A percentile compares a stretch with the other conserved stretches of the same genome.
These are phyloP conservation scores for Porites cylindrica DNA, from an alignment of 92 coral and sea anemone species.

Conservation along the genomic window DNA sequence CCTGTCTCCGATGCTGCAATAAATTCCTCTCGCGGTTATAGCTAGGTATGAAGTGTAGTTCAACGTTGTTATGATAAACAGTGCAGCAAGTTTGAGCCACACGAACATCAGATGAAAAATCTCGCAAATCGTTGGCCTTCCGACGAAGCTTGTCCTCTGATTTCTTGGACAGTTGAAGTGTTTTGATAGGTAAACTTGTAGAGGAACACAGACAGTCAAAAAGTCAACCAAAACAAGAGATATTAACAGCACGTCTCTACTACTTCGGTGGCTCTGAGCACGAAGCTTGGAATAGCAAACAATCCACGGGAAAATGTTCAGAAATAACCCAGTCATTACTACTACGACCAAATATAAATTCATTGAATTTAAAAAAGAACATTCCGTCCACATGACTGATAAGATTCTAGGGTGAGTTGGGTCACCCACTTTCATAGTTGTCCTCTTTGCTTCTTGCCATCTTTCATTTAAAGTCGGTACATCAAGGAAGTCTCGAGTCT, in stretches of 20 bases:
- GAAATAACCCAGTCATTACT: slow-evolving; percentile 64
- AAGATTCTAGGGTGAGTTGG: neutral
- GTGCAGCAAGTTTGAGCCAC: slow-evolving; percentile 81
- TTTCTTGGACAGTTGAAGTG: slow-evolving; percentile 39
- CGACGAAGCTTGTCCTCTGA: neutral
- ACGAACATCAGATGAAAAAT: slow-evolving; percentile 83
- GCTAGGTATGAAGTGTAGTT: slow-evolving; percentile 87
- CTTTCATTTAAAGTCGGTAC: too few relatives aligned
- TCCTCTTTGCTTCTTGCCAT: too few relatives aligned
- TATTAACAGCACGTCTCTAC: slow-evolving; percentile 74
- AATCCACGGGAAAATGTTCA: slow-evolving; percentile 74
- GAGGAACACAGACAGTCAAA: slow-evolving; percentile 73
- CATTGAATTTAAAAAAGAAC: slow-evolving; percentile 65
- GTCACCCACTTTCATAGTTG: neutral
- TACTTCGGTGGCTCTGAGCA: slow-evolving; percentile 49
- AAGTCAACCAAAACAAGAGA: slow-evolving; percentile 73
- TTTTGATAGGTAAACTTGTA: slow-evolving; percentile 72
- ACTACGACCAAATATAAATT: slow-evolving; percentile 65
- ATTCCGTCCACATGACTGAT: neutral
- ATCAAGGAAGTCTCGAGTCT: too few relatives aligned
- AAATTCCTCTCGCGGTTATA: slow-evolving; percentile 62
- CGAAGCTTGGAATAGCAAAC: slow-evolving; percentile 76
- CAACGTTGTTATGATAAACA: slow-evolving; percentile 80
- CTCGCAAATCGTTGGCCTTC: slow-evolving; percentile 87
- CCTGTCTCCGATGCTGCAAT: slow-evolving; percentile 81